These are phyloP conservation scores for Holacanthella duospinosa DNA, from an alignment of 2,888 invertebrate genomes.

Conservation along the genomic window DNA sequence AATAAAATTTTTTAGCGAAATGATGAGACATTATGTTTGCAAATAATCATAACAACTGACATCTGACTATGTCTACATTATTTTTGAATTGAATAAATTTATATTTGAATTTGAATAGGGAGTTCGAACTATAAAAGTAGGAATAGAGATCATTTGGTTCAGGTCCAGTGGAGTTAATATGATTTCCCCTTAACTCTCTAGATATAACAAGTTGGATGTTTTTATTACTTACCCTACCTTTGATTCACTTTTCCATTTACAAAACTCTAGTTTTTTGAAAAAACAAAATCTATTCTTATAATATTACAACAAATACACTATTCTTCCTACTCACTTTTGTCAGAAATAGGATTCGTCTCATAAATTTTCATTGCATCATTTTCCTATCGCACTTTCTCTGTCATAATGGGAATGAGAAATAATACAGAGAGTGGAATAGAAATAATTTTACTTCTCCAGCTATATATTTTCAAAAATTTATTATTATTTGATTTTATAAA, in stretches of 20 bases:
- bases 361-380: not conserved
- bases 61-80: too few relatives aligned
- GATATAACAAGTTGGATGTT: not conserved
- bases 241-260: not conserved
- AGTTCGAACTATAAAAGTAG: too few relatives aligned
- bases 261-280: not conserved
- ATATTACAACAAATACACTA: too few relatives aligned
- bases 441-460: too few relatives aligned
- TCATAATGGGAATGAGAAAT: not conserved
- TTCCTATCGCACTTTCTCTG: not conserved
- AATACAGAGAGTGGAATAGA: too few relatives aligned
- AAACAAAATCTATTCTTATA: not conserved
- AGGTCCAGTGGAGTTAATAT: constrained; percentile 1
- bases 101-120: too few relatives aligned
- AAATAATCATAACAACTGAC: too few relatives aligned
- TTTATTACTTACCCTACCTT: not conserved
- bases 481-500: too few relatives aligned
- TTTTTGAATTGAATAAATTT: too few relatives aligned
- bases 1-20: too few relatives aligned
- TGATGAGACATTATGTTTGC: too few relatives aligned
- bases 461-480: too few relatives aligned
- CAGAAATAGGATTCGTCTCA: constrained; percentile 1
- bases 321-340: not conserved
- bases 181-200: not conserved
- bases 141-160: not conserved